Base-by-base conservation (phyloP, 1,140 invertebrate genomes). In the Leptopilina boulardi region DNA sequence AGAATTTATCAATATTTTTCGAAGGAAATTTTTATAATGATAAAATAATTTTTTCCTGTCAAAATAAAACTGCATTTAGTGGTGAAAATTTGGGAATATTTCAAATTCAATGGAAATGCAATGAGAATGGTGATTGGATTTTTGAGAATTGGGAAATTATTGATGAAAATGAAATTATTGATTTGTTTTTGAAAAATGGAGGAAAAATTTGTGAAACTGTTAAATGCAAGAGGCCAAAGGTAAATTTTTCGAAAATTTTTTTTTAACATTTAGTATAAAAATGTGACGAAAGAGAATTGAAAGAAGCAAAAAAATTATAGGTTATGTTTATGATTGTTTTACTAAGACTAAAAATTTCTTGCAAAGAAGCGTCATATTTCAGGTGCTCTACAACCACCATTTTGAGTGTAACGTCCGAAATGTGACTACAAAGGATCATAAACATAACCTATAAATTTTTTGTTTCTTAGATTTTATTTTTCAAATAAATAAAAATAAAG, bases 61-160 rank as follows among this genome's bases (percentile, higher is more conserved):
- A 19, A n/a, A 78, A 87, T 71, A 47, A 75, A 30, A 66, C 26
- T 6, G 3, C 30, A 34, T 66, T 71, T 71, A 15, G 0, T 54
- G 47, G 8, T 78, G 82, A 9, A 77, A 78, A 2, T 66, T 83
- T 0, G 30, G 75, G 3, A 38, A 59, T 34, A 78, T 6, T 54
- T 30, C 15, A 84, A 77, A 73, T 89, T 30, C 83, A 80, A 1
- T 89, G 87, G 87, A 77, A 5, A 44, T 89, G 87, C 34, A 76
- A 79, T 15, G 78, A 87, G 13, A 30, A 75, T 19, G 80, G 79
- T 18, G 73, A 70, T 42, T 89, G 87, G 87, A 41, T 74, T 42
- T 71, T 75, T 70, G 15, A 59, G n/a, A 71, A 56, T 74, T 30
- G 38, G 38, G 11, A 73, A 26, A 26, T 38, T 0, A 6, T 79